Conservation (phyloP, 2,113 vertebrate species). For the Microcebus lehilahytsara region DNA sequence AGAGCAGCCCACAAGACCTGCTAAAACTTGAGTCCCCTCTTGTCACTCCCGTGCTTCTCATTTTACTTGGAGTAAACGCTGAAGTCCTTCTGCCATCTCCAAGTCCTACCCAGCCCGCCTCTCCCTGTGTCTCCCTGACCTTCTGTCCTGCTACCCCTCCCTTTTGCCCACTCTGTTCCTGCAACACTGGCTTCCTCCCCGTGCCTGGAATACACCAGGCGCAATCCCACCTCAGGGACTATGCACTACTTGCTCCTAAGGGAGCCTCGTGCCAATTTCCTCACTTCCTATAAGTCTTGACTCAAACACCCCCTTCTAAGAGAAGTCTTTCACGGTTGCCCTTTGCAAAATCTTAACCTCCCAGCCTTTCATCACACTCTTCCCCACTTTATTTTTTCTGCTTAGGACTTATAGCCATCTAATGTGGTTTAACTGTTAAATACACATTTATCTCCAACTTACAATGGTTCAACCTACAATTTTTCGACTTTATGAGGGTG, state of each 20-base stretch:
- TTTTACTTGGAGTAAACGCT: neutral
- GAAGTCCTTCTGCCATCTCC: neutral
- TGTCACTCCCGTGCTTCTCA: neutral
- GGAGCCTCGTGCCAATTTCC: neutral
- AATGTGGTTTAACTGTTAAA: neutral
- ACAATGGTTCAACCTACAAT: neutral
- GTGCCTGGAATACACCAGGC: neutral
- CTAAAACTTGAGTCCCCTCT: neutral
- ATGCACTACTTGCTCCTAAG: neutral
- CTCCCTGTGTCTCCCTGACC: neutral
- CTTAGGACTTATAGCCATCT: neutral
- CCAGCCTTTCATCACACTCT: neutral
- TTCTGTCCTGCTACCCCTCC: too few relatives aligned
- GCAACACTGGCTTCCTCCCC: neutral
- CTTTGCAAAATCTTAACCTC: neutral
- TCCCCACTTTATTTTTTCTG: neutral
- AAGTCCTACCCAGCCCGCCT: neutral
- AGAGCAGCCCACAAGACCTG: neutral
- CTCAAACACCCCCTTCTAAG: neutral
- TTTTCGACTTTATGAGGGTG: neutral
- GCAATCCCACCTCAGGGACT: accelerated
- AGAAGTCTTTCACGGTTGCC: neutral
- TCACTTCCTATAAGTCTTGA: neutral
- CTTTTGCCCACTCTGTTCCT: neutral
- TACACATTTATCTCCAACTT: neutral